phyloP scores from a whole-genome alignment of 1,140 invertebrate species.

The Heliconius melpomene region DNA sequence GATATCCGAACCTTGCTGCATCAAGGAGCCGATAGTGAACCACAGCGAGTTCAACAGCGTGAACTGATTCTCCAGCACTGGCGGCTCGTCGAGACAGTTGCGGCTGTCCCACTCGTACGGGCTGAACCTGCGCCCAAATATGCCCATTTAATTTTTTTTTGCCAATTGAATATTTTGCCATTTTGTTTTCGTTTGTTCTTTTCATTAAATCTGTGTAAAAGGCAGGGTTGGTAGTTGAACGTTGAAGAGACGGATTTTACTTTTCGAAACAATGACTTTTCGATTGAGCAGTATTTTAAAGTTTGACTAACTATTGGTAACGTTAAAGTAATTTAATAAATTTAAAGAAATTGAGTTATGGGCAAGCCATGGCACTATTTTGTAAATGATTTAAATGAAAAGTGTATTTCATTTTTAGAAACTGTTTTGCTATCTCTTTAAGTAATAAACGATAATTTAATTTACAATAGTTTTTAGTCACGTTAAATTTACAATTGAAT shows the following conservation, averaged over 20 bases:
- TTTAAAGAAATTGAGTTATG: not conserved
- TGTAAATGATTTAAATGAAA: not conserved
- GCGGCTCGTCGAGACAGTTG: conserved; percentile 89
- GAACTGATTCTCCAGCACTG: conserved; percentile 93
- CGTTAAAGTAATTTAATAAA: too few species aligned
- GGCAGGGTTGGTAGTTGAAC: not conserved
- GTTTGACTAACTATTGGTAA: too few species aligned
- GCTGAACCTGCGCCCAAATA: conserved; percentile 87
- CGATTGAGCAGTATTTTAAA: not conserved
- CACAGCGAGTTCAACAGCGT: conserved; percentile 92
- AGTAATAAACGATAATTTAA: not conserved
- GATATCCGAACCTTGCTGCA: conserved; percentile 96
- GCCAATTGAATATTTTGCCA: conserved; percentile 40
- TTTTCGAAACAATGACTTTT: not conserved
- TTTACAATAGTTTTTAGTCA: not conserved
- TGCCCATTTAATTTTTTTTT: conserved; percentile 44
- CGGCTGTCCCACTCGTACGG: conserved; percentile 95
- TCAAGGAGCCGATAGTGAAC: conserved; percentile 94
- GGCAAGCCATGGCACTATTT: not conserved
- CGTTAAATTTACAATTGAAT: not conserved
- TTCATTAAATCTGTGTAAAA: not conserved
- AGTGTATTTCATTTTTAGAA: not conserved
- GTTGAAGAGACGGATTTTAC: not conserved
- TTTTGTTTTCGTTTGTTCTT: not conserved
- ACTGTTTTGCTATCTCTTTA: not conserved